Percentiles rank a stretch among this genome's conserved stretches.
These are phyloP conservation scores for Tethea ocularis DNA, from an alignment of 2,888 invertebrate genomes.

Conservation along the genomic window DNA sequence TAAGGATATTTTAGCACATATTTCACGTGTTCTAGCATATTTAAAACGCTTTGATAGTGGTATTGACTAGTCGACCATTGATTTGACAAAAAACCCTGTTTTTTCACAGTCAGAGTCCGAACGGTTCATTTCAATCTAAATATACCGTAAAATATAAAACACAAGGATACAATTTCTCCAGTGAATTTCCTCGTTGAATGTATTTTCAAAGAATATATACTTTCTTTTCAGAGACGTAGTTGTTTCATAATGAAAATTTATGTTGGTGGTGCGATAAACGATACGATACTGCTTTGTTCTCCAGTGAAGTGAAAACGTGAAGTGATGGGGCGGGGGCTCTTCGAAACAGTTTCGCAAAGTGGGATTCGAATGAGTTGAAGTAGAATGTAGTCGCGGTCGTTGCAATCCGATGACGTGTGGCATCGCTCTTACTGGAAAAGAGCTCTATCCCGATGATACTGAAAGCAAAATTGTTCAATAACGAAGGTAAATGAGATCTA, in stretches of 20 bases:
- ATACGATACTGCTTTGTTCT: constrained; percentile 44
- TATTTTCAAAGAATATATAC: constrained; percentile 42
- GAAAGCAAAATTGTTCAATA: constrained; percentile 17
- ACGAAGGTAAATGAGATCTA: constrained; percentile 8
- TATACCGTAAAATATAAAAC: not conserved
- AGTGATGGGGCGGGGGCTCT: constrained; percentile 11
- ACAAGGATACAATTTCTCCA: constrained; percentile 40
- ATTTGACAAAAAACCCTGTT: too few relatives aligned
- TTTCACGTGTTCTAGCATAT: not conserved
- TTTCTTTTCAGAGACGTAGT: constrained; percentile 49
- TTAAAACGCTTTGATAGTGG: not conserved
- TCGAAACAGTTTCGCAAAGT: constrained; percentile 5
- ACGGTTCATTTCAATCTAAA: not conserved
- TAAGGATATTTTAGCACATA: constrained; percentile 13
- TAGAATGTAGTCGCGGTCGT: constrained; percentile 7
- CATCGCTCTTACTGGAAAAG: constrained; percentile 21
- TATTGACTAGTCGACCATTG: not conserved
- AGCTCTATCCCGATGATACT: constrained; percentile 10
- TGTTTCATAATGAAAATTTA: constrained; percentile 62
- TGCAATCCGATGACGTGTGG: not conserved
- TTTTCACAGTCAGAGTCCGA: not conserved
- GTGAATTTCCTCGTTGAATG: constrained; percentile 37
- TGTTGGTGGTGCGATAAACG: constrained; percentile 52
- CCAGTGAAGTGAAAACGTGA: not conserved
- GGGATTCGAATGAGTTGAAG: constrained; percentile 9